Base-by-base conservation (phyloP, 2,113 vertebrate species). In the Serilophus lunatus region DNA sequence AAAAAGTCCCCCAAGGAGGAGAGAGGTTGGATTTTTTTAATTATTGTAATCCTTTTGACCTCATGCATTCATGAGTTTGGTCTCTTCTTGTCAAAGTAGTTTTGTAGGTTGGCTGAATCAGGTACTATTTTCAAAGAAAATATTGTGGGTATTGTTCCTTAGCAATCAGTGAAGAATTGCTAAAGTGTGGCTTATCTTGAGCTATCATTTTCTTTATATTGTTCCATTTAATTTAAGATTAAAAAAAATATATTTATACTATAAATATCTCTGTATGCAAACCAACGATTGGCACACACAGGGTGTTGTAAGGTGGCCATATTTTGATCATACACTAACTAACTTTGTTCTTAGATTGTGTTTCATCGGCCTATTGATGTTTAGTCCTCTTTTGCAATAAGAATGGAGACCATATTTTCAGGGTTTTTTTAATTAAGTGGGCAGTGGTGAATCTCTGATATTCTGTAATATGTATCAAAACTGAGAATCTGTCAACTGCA, bases 31-130 rank as follows among this genome's bases (percentile, higher is more conserved):
- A 5, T 22, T 79, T 83, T 66, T 94, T 82, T 45, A 68, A 66
- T 94, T 92, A 54, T 89, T 93, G 76, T 90, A 93, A 94, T 93
- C 94, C 95, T 82, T 94, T 96, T 96, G 92, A 96, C 90, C 87
- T 95, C 81, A 16, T 75, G 64, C 82, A 83, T 96, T 94, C 86
- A 88, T 86, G 88, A 78, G 76, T 94, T 93, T 89, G 72, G 44
- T 96, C 84, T 92, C 76, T 77, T 80, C 88, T 91, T 94, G 94
- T 94, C 85, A 93, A 92, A 95, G 53, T 29, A 56, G 90, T 92
- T 96, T 96, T 97, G 88, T 92, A 93, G 82, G 90, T 90, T 96
- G 87, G 89, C 60, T 93, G 92, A 90, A 64, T 86, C 51, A 86
- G 66, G 87, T 94, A 33, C 35, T 91, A 26, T 75, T 94, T 96